Conservation (phyloP, 2,888 invertebrate genomes). For the Odontocerum albicorne region DNA sequence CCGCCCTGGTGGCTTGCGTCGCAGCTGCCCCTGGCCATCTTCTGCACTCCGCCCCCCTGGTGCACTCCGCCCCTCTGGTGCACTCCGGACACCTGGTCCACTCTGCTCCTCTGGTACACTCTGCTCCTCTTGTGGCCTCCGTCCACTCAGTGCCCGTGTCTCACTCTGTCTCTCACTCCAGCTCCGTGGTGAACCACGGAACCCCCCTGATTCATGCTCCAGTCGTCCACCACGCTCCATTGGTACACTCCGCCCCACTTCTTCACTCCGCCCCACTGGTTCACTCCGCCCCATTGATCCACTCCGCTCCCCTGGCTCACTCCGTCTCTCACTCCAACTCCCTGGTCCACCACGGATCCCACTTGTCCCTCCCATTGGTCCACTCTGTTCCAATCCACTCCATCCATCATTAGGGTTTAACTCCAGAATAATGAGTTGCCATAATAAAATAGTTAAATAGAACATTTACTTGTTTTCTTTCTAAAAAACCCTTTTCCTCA, state of each 20-base stretch:
- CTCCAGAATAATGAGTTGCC: too few species aligned
- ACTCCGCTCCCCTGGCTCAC: constrained; percentile 38
- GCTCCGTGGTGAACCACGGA: constrained; percentile 50
- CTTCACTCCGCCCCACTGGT: constrained; percentile 41
- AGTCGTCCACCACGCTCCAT: constrained; percentile 47
- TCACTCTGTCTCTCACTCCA: constrained; percentile 50
- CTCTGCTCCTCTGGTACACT: constrained; percentile 37
- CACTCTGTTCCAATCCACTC: constrained; percentile 40
- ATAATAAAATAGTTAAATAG: too few species aligned
- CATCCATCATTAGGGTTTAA: too few species aligned
- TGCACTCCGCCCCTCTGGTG: constrained; percentile 43
- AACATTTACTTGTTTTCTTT: too few species aligned
- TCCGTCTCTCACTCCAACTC: constrained; percentile 48
- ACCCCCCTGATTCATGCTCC: constrained; percentile 40
- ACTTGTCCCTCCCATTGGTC: constrained; percentile 36
- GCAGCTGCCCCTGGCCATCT: constrained; percentile 31
- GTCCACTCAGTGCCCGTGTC: constrained; percentile 41
- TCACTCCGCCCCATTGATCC: constrained; percentile 44
- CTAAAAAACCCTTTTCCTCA: too few species aligned
- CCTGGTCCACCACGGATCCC: constrained; percentile 4
- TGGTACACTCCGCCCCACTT: constrained; percentile 37
- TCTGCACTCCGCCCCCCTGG: constrained; percentile 40
- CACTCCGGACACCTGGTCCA: constrained; percentile 41
- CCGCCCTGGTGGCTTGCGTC: constrained; percentile 38
- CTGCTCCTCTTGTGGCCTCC: constrained; percentile 42